A percentile compares a stretch with the other conserved stretches of the same genome.
Conservation (phyloP, 2,888 invertebrate genomes). For the Spilosoma lubricipeda region DNA sequence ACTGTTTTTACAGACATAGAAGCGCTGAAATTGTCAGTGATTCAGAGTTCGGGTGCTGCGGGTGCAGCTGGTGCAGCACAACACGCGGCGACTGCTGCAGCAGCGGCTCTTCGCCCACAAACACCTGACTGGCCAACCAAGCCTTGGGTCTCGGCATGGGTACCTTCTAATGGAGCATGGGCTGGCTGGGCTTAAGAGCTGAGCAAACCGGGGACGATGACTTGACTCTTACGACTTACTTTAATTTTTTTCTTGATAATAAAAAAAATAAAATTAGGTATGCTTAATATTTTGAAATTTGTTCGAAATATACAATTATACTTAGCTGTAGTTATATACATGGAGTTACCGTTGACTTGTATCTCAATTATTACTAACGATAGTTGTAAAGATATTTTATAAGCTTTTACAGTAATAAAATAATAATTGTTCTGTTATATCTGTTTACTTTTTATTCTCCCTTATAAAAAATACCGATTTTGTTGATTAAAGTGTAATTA, state of each 20-base stretch:
- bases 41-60: conserved; percentile 86
- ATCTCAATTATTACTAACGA: neutral
- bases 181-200: conserved; percentile 63
- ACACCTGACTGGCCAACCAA: conserved; percentile 61
- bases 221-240: neutral
- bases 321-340: neutral
- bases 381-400: neutral
- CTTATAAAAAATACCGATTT: neutral
- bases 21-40: conserved; percentile 87
- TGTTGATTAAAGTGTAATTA: too few relatives aligned
- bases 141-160: conserved; percentile 57
- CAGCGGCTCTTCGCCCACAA: conserved; percentile 82
- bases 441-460: neutral
- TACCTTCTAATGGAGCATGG: conserved; percentile 64
- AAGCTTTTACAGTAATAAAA: neutral
- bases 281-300: neutral
- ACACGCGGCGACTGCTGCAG: conserved; percentile 87
- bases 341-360: neutral
- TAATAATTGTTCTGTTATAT: neutral
- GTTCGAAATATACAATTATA: neutral
- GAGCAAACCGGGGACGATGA: neutral
- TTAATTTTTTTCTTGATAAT: neutral
- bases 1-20: conserved; percentile 81
- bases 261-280: neutral
- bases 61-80: conserved; percentile 85